Conservation (phyloP, 92 coral and sea anemone species). For the Zoanthus gigantus region DNA sequence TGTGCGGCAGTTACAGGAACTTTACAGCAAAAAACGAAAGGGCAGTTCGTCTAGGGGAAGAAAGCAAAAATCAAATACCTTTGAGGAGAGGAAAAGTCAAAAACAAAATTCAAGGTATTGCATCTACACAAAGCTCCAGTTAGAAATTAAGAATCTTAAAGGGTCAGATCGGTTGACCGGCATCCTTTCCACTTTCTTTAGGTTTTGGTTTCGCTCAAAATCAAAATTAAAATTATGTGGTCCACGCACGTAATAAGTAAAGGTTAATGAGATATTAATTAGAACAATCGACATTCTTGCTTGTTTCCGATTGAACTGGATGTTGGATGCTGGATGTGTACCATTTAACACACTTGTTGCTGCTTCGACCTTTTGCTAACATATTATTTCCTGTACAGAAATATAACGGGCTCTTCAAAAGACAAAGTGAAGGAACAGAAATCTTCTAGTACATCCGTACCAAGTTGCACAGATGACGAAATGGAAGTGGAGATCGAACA, state of each 20-base stretch:
- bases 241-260: no score
- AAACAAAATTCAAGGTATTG: conserved; percentile 10
- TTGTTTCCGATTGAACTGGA: no score
- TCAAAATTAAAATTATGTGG: no score
- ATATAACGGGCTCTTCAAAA: conserved; percentile 7
- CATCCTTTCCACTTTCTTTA: no score
- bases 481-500: neutral
- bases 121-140: neutral
- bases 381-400: conserved; percentile 4
- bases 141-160: neutral
- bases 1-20: conserved; percentile 65
- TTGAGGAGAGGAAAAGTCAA: conserved; percentile 15
- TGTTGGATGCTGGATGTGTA: no score
- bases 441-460: neutral
- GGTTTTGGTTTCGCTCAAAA: no score
- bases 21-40: conserved; percentile 59
- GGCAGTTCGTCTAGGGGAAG: conserved; percentile 2
- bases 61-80: neutral
- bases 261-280: no score
- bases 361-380: neutral
- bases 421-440: neutral
- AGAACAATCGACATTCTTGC: no score
- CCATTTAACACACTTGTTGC: neutral
- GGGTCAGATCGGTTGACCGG: no score
- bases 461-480: neutral